Base-by-base conservation (phyloP, 2,797 vertebrate genomes). In the Trematomus bernacchii region DNA sequence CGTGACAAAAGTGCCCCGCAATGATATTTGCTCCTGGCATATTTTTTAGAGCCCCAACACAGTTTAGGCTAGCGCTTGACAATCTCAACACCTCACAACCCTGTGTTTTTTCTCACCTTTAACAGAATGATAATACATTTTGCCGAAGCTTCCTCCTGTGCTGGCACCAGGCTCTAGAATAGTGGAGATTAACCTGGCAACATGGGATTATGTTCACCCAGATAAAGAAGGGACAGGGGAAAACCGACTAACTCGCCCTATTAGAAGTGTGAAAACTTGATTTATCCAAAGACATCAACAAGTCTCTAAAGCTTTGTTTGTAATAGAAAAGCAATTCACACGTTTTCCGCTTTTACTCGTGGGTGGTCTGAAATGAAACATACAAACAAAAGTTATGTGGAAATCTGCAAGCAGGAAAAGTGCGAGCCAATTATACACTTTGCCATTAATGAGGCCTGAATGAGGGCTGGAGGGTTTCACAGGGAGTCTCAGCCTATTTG, bases 391-490 rank as follows among this genome's bases (percentile, higher is more conserved):
- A 30, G 23, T 71, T 44, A 3, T 47, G 52, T 66, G 65, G 46
- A 65, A 78, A 67, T 78, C 57, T 55, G 16, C 54, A 75, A 18
- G n/a, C 59, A 42, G 71, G 16, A 52, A 57, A 75, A 52, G n/a
- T 75, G 40, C 84, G 82, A 93, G 89, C 92, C 71, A 84, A 59
- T 91, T 89, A 78, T 72, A 60, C 18, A 11, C 46, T 74, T 44
- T 69, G 23, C 58, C 81, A 75, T 78, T 89, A 93, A 91, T 87
- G 88, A 85, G 78, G 74, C 73, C 80, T 76, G 78, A 64, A 64
- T 51, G 71, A 82, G 73, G 59, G 78, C 64, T 83, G 66, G 51
- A 51, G 73, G 63, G 83, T 77, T 75, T 73, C 77, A 80, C 66
- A 7, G 70, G 78, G 51, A 44, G 73, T 80, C 73, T 68, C 43